A percentile compares a stretch with the other conserved stretches of the same genome.
Evolutionary conservation across 2,888 invertebrate genomes (phyloP).

Genomic region (Coenonympha glycerion): DNA sequence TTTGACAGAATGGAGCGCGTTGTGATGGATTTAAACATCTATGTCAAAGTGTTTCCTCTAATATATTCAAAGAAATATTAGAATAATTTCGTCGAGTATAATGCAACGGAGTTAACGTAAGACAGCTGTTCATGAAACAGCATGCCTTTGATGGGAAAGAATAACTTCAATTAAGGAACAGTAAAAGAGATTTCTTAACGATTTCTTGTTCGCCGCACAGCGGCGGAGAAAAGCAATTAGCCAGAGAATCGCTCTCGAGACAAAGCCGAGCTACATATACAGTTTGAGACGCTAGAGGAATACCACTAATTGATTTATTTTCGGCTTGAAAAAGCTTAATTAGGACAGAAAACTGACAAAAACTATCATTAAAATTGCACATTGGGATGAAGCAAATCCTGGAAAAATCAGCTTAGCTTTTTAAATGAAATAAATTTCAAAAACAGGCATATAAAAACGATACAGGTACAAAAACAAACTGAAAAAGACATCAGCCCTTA

Average conservation of each 20-base stretch:
- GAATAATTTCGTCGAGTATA: not conserved
- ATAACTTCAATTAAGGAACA: conserved; percentile 61
- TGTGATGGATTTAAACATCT: too few species aligned
- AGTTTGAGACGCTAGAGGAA: conserved; percentile 13
- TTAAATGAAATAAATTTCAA: too few species aligned
- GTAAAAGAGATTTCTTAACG: conserved; percentile 56
- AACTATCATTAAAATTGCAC: too few species aligned
- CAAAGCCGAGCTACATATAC: conserved; percentile 35
- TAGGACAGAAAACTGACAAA: not conserved
- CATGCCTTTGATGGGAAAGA: conserved; percentile 32
- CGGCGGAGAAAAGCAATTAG: conserved; percentile 65
- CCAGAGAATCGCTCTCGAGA: conserved; percentile 44
- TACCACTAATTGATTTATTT: conserved; percentile 7
- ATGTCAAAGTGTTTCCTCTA: too few species aligned
- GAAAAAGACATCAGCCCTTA: too few species aligned
- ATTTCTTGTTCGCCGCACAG: conserved; percentile 56
- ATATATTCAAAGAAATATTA: not conserved
- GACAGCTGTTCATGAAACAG: not conserved
- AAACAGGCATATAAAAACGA: too few species aligned
- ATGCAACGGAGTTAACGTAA: not conserved
- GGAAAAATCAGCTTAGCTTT: too few species aligned
- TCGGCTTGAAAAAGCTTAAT: not conserved
- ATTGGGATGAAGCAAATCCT: too few species aligned
- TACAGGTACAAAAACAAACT: too few species aligned
- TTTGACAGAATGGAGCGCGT: too few species aligned